These are phyloP conservation scores for Sipha flava DNA, from an alignment of 1,140 invertebrate species.

Conservation along the genomic window DNA sequence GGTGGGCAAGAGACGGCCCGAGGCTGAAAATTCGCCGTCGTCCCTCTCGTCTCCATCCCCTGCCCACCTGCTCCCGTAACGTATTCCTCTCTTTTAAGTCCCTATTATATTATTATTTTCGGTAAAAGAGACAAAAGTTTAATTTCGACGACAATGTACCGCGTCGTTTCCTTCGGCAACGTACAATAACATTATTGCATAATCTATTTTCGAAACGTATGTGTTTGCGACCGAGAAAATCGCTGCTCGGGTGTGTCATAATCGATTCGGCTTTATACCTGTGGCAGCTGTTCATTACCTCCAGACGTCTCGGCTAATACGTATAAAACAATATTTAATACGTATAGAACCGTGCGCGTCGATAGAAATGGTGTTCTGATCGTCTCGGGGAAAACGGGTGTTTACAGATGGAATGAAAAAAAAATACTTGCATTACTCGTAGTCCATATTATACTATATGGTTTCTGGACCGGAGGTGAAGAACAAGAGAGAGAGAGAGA, in stretches of 20 bases:
- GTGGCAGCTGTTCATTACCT: too few species aligned
- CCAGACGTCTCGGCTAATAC: neutral
- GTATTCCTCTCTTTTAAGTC: conserved; percentile 4
- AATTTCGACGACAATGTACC: neutral
- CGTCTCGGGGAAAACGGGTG: too few species aligned
- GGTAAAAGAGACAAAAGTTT: conserved; percentile 14
- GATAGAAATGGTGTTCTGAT: too few species aligned
- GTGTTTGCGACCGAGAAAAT: neutral
- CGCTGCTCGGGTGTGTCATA: neutral
- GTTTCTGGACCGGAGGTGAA: too few species aligned
- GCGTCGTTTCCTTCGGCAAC: neutral
- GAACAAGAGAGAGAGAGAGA: too few species aligned
- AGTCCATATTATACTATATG: too few species aligned
- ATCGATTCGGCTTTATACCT: neutral
- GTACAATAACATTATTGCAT: neutral
- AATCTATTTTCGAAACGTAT: neutral
- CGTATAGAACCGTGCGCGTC: too few species aligned
- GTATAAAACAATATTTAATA: too few species aligned
- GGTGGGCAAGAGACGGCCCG: neutral
- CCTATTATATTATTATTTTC: conserved; percentile 10
- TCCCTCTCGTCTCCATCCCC: too few species aligned
- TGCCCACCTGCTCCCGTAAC: too few species aligned
- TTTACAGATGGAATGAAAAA: too few species aligned
- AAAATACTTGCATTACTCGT: too few species aligned
- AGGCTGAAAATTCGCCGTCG: neutral